phyloP scores from a whole-genome alignment of 1,140 invertebrate genomes.

The Dendroctonus valens region DNA sequence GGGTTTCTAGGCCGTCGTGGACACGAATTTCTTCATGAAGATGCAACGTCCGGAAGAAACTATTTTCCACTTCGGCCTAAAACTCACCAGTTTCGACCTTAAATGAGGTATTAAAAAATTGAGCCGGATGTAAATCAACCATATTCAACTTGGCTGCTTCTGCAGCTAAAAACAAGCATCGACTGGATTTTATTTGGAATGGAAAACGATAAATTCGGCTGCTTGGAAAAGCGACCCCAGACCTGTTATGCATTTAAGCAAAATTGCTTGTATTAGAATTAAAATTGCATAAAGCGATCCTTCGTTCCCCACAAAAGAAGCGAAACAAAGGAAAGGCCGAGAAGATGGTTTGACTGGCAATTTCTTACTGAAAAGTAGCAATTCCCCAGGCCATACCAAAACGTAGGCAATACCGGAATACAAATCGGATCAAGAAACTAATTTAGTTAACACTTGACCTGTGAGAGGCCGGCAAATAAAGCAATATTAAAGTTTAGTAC shows the following conservation, averaged over 20 bases:
- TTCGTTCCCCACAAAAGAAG: constrained; percentile 21
- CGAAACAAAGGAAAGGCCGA: constrained; percentile 19
- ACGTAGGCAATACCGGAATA: constrained; percentile 47
- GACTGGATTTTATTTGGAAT: too few species aligned
- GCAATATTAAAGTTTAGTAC: constrained; percentile 52
- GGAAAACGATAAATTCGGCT: too few species aligned
- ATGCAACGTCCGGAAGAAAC: too few species aligned
- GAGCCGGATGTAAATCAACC: too few species aligned
- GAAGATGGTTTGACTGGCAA: constrained; percentile 33
- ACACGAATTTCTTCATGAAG: too few species aligned
- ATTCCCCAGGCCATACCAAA: constrained; percentile 43
- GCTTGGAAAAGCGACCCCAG: too few species aligned
- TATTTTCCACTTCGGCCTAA: too few species aligned
- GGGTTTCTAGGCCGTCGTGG: too few species aligned
- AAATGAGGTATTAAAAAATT: too few species aligned
- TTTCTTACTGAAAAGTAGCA: constrained; percentile 42
- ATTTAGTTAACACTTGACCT: constrained; percentile 51
- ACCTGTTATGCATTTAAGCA: background rate
- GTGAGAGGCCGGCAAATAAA: constrained; percentile 49
- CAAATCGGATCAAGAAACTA: constrained; percentile 49
- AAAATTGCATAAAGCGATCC: constrained; percentile 29
- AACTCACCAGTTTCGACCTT: too few species aligned
- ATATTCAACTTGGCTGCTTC: too few species aligned
- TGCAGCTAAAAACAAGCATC: too few species aligned
- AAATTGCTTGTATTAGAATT: constrained; percentile 24